Percentiles rank a stretch among this genome's conserved stretches.
Conservation (phyloP, 2,797 vertebrate species). For the Rhynchotus rufescens region DNA sequence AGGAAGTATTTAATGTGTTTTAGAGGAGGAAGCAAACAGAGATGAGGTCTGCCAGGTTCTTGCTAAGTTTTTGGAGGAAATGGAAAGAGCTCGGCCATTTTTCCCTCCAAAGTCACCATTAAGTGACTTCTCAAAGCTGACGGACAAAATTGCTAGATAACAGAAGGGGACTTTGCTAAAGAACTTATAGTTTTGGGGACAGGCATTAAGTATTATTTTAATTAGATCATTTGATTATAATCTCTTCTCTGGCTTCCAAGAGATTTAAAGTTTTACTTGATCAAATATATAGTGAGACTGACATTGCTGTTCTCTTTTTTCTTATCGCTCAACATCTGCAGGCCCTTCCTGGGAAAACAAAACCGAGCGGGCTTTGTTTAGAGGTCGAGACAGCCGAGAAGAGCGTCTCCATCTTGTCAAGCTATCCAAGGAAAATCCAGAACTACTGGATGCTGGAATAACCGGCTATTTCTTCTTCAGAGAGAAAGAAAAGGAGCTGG, state of each 20-base stretch:
- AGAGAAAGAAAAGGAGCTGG: constrained; percentile 89
- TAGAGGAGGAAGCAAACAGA: neutral
- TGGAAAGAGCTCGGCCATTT: neutral
- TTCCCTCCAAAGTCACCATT: neutral
- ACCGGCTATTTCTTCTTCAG: constrained; percentile 96
- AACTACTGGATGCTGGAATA: constrained; percentile 93
- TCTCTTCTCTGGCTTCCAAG: neutral
- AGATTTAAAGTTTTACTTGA: neutral
- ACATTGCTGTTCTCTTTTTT: constrained; percentile 38
- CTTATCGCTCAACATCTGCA: constrained; percentile 57
- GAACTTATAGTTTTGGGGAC: neutral
- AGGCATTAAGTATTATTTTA: constrained; percentile 22
- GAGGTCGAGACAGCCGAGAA: constrained; percentile 92
- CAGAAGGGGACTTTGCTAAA: neutral
- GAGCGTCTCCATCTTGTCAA: constrained; percentile 89
- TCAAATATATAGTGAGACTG: neutral
- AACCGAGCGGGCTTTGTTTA: constrained; percentile 89
- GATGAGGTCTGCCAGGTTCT: neutral
- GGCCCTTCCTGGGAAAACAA: constrained; percentile 91
- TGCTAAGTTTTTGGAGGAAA: neutral
- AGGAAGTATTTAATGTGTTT: neutral
- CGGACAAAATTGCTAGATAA: neutral
- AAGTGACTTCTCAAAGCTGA: neutral
- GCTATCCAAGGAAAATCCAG: constrained; percentile 87
- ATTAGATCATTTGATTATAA: neutral